Evolutionary conservation across 2,113 vertebrate species (phyloP).

Genomic region (Alethe diademata): DNA sequence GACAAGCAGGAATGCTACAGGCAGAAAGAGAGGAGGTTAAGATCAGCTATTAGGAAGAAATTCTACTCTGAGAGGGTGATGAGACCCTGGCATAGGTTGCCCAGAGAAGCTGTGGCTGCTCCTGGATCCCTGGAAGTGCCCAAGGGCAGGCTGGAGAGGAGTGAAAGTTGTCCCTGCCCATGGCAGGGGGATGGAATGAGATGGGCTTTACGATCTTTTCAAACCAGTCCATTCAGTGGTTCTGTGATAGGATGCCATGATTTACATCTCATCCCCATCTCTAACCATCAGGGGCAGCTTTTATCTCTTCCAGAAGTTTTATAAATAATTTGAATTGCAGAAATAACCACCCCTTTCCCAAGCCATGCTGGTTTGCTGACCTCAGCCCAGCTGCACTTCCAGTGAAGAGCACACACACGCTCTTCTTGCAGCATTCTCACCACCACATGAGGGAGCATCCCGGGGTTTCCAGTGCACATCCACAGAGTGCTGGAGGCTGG

Average conservation of each 20-base stretch:
- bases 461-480: rapidly evolving
- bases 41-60: background rate
- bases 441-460: background rate
- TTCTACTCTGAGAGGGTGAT: background rate
- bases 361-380: background rate
- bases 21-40: background rate
- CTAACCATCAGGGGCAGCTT: background rate
- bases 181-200: background rate
- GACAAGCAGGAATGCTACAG: background rate
- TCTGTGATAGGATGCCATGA: rapidly evolving
- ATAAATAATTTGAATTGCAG: background rate
- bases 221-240: background rate
- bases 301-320: background rate
- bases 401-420: background rate
- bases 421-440: background rate
- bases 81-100: background rate
- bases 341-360: background rate
- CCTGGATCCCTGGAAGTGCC: background rate
- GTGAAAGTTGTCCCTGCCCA: no score
- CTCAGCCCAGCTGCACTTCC: background rate
- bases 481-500: background rate
- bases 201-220: background rate
- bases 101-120: background rate
- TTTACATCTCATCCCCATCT: background rate
- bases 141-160: background rate